Evolutionary conservation across 2,113 vertebrate genomes (phyloP).

Genomic region (Platysteira castanea): DNA sequence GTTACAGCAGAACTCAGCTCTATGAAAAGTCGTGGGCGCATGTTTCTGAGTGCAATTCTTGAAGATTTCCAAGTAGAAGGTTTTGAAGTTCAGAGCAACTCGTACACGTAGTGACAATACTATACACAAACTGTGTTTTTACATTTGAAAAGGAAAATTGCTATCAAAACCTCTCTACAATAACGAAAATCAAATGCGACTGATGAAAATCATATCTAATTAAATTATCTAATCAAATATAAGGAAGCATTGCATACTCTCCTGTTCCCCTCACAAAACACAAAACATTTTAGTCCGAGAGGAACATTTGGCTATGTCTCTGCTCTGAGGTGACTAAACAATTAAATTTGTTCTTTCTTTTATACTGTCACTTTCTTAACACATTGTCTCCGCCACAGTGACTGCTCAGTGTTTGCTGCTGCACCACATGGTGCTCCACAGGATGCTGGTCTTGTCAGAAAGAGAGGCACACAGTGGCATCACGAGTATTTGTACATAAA

Average conservation of each 20-base stretch:
- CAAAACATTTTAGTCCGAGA: not conserved
- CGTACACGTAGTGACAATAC: accelerated
- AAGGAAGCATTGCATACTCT: not conserved
- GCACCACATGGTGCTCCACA: not conserved
- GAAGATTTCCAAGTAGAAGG: not conserved
- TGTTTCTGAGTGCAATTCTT: not conserved
- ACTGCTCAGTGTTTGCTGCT: not conserved
- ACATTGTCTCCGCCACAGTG: not conserved
- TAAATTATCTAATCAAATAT: not conserved
- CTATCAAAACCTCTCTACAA: not conserved
- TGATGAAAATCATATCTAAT: not conserved
- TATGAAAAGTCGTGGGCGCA: not conserved
- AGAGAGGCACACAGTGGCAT: not conserved
- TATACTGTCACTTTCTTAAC: not conserved
- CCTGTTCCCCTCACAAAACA: not conserved
- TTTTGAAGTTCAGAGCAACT: not conserved
- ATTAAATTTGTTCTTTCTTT: not conserved
- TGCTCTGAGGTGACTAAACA: not conserved
- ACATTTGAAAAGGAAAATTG: not conserved
- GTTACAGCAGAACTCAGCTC: not conserved
- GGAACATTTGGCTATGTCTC: not conserved
- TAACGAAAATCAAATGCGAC: not conserved
- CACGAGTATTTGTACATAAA: not conserved
- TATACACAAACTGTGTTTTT: not conserved
- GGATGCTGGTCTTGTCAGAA: conserved; percentile 15